A percentile compares a stretch with the other conserved stretches of the same genome.
These are phyloP conservation scores for Falco naumanni DNA, from an alignment of 2,797 vertebrate species.

Conservation along the genomic window DNA sequence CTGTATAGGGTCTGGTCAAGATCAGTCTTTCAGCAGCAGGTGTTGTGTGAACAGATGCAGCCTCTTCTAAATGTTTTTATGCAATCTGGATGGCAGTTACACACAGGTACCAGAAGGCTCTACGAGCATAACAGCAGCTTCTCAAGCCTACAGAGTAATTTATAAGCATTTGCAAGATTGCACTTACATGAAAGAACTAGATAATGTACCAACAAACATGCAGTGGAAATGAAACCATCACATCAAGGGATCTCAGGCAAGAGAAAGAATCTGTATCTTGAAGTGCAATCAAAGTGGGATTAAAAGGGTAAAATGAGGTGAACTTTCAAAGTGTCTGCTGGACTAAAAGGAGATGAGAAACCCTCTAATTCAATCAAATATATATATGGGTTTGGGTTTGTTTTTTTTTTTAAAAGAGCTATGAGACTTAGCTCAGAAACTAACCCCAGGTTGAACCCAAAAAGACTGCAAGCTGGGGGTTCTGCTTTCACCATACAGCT, in stretches of 20 bases:
- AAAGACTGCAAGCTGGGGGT: not conserved
- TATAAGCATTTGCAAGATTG: not conserved
- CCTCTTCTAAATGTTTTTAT: not conserved
- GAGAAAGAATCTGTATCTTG: not conserved
- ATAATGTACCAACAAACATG: not conserved
- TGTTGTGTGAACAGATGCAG: not conserved
- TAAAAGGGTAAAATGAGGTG: not conserved
- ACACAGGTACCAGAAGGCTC: not conserved
- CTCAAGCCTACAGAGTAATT: not conserved
- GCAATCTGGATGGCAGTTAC: not conserved
- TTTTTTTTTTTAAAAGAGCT: not conserved
- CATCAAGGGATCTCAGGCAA: not conserved
- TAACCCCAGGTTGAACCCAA: not conserved
- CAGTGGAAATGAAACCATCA: not conserved
- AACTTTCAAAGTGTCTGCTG: not conserved
- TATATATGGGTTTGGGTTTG: no score
- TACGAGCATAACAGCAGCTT: not conserved
- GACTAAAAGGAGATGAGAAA: not conserved
- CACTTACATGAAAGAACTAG: not conserved
- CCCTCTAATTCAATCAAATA: not conserved
- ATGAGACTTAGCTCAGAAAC: not conserved
- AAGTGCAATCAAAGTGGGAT: not conserved
- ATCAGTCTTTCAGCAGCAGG: not conserved
- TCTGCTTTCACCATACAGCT: not conserved
- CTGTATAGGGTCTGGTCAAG: not conserved